A percentile compares a stretch with the other conserved stretches of the same genome.
Evolutionary conservation across 1,140 invertebrate genomes (phyloP).

Genomic region (Drosophila teissieri): DNA sequence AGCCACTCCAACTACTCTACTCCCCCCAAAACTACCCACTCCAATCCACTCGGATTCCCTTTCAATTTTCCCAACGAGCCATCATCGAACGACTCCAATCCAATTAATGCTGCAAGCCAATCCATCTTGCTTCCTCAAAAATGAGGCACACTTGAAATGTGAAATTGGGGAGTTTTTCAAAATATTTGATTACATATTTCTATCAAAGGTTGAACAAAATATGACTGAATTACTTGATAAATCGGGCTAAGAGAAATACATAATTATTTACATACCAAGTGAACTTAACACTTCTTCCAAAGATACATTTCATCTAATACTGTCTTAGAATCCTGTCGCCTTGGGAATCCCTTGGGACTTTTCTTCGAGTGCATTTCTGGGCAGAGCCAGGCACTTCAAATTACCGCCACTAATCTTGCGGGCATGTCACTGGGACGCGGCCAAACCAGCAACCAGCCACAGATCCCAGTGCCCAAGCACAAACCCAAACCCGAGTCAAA

Average conservation of each 20-base stretch:
- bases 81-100: conserved; percentile 33
- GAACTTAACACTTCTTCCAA: not conserved
- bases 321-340: no score
- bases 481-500: conserved; percentile 2
- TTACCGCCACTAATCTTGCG: conserved; percentile 48
- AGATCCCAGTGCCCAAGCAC: conserved; percentile 8
- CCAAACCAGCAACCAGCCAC: not conserved
- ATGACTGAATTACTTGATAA: no score
- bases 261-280: no score
- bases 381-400: conserved; percentile 40
- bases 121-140: not conserved
- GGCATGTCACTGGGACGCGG: conserved; percentile 25
- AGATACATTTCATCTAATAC: no score
- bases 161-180: not conserved
- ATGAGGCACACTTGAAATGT: conserved; percentile 5
- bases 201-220: no score
- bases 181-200: not conserved
- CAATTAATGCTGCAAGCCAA: conserved; percentile 17
- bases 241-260: no score
- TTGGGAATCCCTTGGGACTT: not conserved
- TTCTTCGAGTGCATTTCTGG: conserved; percentile 15
- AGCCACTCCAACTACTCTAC: conserved; percentile 1
- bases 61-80: conserved; percentile 33
- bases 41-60: not conserved
- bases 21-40: not conserved